Evolutionary conservation across 2,113 vertebrate genomes (phyloP), one percentile per base, ranked within the genome.

Genomic region (Rostratula benghalensis): DNA sequence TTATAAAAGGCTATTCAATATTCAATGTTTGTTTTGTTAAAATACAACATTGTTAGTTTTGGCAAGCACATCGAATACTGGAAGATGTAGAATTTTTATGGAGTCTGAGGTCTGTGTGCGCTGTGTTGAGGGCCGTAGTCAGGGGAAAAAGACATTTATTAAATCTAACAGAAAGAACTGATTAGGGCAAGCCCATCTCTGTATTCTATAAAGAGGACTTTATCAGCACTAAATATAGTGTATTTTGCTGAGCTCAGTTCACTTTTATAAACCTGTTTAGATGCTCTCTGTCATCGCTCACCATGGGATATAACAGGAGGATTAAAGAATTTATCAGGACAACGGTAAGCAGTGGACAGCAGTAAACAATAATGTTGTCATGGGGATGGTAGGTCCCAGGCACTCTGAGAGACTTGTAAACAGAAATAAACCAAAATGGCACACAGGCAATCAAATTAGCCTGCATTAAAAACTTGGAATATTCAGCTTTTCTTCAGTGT

Each of bases 401-500:
- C 31, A n/a, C 39, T 61, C 45, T 48, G 50, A 56, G 53, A 56
- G 35, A 12, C 39, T 78, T 79, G 41, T 82, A 84, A 90, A 50
- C 13, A 83, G 70, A 75, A 64, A 31, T 41, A 43, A 60, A 92
- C 70, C 78, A 73, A 90, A 95, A 83, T 91, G 83, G 70, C 80
- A 85, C 2, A 4, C 74, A 51, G 59, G 30, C 67, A 79, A 24
- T 83, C 83, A 91, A 76, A 91, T 68, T 65, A 88, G 43, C 10
- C 25, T 64, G 24, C 63, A 39, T 85, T 56, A 73, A 80, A 82
- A 77, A 48, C 39, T 70, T 91, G 73, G 70, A 87, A 77, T 89
- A 74, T 63, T 93, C 88, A 89, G 45, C 54, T 93, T 91, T 93
- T 92, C 69, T 71, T 12, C 64, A 74, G 89, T 75, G 71, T 95